Conservation (phyloP, 1,140 invertebrate genomes). For the Bacillus rossius region DNA sequence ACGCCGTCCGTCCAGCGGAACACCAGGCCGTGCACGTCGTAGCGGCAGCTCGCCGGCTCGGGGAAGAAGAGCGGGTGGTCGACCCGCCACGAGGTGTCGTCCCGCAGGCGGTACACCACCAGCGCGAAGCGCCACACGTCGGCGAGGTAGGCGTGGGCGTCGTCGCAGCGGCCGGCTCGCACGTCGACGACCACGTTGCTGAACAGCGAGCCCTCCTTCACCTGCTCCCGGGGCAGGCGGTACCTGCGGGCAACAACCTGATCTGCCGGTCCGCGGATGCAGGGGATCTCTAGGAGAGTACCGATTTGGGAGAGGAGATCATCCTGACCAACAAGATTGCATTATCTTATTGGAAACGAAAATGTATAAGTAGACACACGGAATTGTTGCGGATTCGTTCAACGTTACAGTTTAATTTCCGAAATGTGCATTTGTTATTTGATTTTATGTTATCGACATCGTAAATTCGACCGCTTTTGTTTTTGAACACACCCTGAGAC, state of each 20-base stretch:
- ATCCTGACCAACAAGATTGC: no score
- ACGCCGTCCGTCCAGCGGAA: constrained; percentile 80
- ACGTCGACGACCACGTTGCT: constrained; percentile 31
- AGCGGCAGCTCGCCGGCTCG: constrained; percentile 60
- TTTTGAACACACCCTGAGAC: no score
- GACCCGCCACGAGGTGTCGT: constrained; percentile 62
- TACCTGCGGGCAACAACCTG: constrained; percentile 38
- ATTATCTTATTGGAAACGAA: no score
- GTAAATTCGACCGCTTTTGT: no score
- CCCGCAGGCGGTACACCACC: constrained; percentile 60
- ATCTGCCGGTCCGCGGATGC: constrained; percentile 39
- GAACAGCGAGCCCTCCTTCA: constrained; percentile 43
- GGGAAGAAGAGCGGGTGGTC: constrained; percentile 70
- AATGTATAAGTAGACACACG: no score
- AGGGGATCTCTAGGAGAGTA: no score
- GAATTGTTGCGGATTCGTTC: no score
- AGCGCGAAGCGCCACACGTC: constrained; percentile 62
- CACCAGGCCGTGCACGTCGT: constrained; percentile 59
- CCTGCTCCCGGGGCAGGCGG: constrained; percentile 43
- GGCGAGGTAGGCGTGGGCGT: constrained; percentile 67
- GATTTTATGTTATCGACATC: no score
- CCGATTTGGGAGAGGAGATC: no score
- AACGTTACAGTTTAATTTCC: no score
- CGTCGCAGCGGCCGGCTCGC: constrained; percentile 39
- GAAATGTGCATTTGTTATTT: no score